A percentile compares a stretch with the other conserved stretches of the same genome.
These are phyloP conservation scores for Amniataba percoides DNA, from an alignment of 2,797 vertebrate genomes.

Conservation along the genomic window DNA sequence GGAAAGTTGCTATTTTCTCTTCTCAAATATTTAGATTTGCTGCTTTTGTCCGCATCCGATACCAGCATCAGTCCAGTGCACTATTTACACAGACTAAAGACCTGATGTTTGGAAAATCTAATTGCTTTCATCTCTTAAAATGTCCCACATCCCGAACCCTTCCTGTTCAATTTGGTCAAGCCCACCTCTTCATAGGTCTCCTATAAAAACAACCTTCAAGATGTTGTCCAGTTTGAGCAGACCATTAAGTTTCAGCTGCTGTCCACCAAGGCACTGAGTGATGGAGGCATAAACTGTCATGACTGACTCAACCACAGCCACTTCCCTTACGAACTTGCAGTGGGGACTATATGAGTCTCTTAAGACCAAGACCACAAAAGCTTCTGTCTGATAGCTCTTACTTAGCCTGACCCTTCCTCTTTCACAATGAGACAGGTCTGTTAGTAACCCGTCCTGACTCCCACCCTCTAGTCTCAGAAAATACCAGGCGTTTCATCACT, in stretches of 20 bases:
- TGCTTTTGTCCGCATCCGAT: background rate
- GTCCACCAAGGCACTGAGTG: background rate
- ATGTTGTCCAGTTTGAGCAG: background rate
- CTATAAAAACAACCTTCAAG: background rate
- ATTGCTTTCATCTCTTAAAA: background rate
- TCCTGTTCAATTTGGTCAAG: background rate
- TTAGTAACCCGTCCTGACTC: background rate
- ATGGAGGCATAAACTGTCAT: background rate
- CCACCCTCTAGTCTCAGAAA: background rate
- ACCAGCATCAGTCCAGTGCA: background rate
- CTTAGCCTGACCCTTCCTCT: background rate
- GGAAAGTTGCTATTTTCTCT: too few species aligned
- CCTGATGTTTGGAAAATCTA: background rate
- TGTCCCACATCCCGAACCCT: background rate
- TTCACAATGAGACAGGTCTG: background rate
- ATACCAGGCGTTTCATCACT: background rate
- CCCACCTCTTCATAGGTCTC: background rate
- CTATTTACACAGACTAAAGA: background rate
- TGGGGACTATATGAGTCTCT: background rate
- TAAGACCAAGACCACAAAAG: background rate
- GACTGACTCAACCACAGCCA: background rate
- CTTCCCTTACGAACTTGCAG: background rate
- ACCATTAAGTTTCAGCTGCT: background rate
- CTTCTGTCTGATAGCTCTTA: background rate
- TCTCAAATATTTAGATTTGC: slow-evolving; percentile 3